phyloP scores from a whole-genome alignment of 2,888 invertebrate genomes.

The Nineta flava region DNA sequence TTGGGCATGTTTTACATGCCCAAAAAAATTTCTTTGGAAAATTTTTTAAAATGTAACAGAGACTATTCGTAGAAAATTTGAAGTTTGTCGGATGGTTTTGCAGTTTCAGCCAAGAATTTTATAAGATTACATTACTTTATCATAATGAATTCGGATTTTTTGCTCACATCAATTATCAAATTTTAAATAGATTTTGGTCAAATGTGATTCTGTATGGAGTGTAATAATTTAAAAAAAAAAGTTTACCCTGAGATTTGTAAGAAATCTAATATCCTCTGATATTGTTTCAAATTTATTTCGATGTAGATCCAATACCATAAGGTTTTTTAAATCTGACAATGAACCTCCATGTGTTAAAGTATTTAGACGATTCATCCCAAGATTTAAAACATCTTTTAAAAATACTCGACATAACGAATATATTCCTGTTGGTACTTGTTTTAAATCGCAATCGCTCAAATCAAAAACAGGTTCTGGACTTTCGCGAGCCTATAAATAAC shows the following conservation, averaged over 20 bases:
- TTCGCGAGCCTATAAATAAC: constrained; percentile 42
- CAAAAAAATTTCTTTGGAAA: no score
- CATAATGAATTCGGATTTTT: no score
- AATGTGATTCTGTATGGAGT: no score
- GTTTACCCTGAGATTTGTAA: constrained; percentile 48
- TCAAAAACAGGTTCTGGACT: constrained; percentile 71
- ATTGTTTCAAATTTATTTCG: constrained; percentile 46
- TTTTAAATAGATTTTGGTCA: no score
- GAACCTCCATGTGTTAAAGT: constrained; percentile 55
- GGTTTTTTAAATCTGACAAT: constrained; percentile 48
- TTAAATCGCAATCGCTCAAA: constrained; percentile 60
- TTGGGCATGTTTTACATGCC: no score
- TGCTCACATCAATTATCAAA: no score
- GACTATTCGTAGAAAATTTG: no score
- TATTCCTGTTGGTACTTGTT: constrained; percentile 57
- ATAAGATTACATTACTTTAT: no score
- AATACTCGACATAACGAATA: constrained; percentile 69
- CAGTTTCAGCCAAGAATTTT: no score
- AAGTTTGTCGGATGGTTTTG: no score
- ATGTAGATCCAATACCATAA: constrained; percentile 50
- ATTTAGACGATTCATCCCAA: constrained; percentile 52
- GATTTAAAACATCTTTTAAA: constrained; percentile 51
- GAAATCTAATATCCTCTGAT: constrained; percentile 45
- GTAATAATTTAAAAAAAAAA: constrained; percentile 3
- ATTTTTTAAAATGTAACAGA: no score